Percentiles rank a stretch among this genome's conserved stretches.
Evolutionary conservation across 2,113 vertebrate genomes (phyloP).

Genomic region (Pionites leucogaster): DNA sequence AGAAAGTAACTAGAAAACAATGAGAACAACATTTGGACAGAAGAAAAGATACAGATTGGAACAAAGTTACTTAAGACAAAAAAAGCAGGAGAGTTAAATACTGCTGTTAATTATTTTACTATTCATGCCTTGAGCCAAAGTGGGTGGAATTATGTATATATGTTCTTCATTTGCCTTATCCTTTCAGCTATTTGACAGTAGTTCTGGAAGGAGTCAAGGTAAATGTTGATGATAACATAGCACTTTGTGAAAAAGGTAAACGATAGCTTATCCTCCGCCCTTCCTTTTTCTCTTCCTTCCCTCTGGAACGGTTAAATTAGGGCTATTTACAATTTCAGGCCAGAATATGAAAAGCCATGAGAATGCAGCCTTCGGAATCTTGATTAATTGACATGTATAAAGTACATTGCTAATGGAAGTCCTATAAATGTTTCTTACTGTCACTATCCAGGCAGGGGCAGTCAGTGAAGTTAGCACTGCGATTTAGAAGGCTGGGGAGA

Average conservation of each 20-base stretch:
- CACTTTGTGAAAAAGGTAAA: not conserved
- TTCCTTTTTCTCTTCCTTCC: not conserved
- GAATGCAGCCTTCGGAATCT: not conserved
- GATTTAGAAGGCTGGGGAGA: not conserved
- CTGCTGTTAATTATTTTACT: not conserved
- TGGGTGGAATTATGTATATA: not conserved
- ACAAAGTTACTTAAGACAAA: not conserved
- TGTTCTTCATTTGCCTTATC: not conserved
- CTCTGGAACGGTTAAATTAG: not conserved
- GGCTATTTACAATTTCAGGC: not conserved
- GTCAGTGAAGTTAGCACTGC: not conserved
- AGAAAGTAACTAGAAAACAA: not conserved
- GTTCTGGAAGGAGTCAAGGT: not conserved
- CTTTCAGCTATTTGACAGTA: not conserved
- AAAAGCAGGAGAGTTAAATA: not conserved
- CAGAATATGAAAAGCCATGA: not conserved
- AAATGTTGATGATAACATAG: not conserved
- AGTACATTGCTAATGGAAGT: not conserved
- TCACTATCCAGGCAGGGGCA: not conserved
- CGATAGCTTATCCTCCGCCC: not conserved
- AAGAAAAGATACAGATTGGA: not conserved
- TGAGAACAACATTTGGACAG: not conserved
- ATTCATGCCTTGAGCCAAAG: not conserved
- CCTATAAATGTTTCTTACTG: not conserved
- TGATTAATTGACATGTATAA: not conserved